Conservation (phyloP, 2,888 invertebrate species). For the Mechanitis messenoides region DNA sequence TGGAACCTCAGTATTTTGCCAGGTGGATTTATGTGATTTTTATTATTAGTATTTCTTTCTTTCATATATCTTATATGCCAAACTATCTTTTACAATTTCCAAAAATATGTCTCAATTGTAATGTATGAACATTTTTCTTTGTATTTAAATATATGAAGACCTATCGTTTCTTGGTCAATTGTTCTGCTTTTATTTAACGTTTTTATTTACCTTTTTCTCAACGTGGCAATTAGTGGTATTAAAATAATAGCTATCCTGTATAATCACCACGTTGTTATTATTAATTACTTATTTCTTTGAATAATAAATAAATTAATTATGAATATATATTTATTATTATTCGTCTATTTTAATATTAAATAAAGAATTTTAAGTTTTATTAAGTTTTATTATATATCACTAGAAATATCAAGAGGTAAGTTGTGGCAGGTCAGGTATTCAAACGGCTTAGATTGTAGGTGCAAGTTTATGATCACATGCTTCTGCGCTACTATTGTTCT, state of each 20-base stretch:
- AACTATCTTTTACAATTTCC: too few species aligned
- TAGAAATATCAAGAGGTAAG: slow-evolving; percentile 37
- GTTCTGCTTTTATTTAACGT: background rate
- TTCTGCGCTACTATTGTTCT: slow-evolving; percentile 70
- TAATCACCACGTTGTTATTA: slow-evolving; percentile 16
- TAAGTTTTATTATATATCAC: background rate
- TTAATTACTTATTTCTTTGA: slow-evolving; percentile 2
- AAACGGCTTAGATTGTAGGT: slow-evolving; percentile 57
- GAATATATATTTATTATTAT: background rate
- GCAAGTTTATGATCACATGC: slow-evolving; percentile 68
- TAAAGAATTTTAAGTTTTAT: too few species aligned
- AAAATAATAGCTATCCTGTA: slow-evolving; percentile 19
- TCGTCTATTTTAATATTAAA: background rate
- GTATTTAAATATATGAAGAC: too few species aligned
- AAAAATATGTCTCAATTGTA: too few species aligned
- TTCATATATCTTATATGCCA: too few species aligned
- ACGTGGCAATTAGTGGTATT: slow-evolving; percentile 17
- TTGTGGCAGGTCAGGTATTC: slow-evolving; percentile 60
- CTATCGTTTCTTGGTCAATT: slow-evolving; percentile 8
- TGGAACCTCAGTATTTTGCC: slow-evolving; percentile 5
- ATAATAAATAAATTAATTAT: background rate
- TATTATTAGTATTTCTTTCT: too few species aligned
- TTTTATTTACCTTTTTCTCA: background rate
- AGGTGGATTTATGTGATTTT: background rate
- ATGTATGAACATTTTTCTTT: too few species aligned